Percentiles rank a stretch among this genome's conserved stretches.
These are phyloP conservation scores for Lacerta viridis DNA, from an alignment of 2,797 vertebrate species.

Conservation along the genomic window DNA sequence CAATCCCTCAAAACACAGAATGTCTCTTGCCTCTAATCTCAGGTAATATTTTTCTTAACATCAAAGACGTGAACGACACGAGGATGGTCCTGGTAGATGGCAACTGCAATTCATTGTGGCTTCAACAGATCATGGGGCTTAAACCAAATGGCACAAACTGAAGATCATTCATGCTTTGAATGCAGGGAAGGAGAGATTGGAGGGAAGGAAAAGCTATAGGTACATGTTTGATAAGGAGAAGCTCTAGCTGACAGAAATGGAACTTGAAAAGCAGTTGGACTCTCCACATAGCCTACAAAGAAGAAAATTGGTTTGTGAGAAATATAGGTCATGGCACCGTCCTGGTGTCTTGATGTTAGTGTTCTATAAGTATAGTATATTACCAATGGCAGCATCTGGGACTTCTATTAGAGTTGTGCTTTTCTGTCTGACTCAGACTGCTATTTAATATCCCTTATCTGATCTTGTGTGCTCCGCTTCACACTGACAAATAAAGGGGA, in stretches of 20 bases:
- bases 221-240: slow-evolving; percentile 38
- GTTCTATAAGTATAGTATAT: slow-evolving; percentile 75
- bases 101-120: neutral
- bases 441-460: slow-evolving; percentile 81
- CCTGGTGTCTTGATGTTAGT: slow-evolving; percentile 71
- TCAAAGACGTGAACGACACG: neutral
- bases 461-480: slow-evolving; percentile 67
- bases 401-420: slow-evolving; percentile 76
- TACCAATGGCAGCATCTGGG: slow-evolving; percentile 76
- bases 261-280: slow-evolving; percentile 74
- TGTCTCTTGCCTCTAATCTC: neutral
- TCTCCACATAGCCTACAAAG: slow-evolving; percentile 76
- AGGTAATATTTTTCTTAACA: slow-evolving; percentile 21
- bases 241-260: slow-evolving; percentile 46
- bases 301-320: slow-evolving; percentile 81
- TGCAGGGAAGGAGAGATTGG: slow-evolving; percentile 47
- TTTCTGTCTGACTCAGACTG: slow-evolving; percentile 78
- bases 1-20: neutral
- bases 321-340: slow-evolving; percentile 79
- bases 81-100: neutral
- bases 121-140: slow-evolving; percentile 58
- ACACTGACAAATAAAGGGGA: slow-evolving; percentile 69
- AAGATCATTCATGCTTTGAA: slow-evolving; percentile 55
- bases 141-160: slow-evolving; percentile 32
- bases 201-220: slow-evolving; percentile 25